Percentiles rank a stretch among this genome's conserved stretches.
These are phyloP conservation scores for Sebastes fasciatus DNA, from an alignment of 2,113 vertebrate species.

Conservation along the genomic window DNA sequence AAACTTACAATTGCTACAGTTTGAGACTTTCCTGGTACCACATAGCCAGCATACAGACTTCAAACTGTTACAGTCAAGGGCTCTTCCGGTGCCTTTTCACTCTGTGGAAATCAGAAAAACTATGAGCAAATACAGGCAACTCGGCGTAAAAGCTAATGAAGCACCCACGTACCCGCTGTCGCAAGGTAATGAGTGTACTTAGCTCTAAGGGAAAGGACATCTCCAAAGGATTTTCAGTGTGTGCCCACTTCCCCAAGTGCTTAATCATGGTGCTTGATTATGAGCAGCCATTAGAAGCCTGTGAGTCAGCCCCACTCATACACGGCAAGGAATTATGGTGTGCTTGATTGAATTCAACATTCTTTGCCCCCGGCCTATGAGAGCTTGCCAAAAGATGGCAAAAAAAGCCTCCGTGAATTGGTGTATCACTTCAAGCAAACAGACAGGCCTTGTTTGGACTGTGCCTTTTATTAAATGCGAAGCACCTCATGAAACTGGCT, in stretches of 20 bases:
- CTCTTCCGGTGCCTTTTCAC: constrained; percentile 68
- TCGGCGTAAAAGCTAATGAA: constrained; percentile 81
- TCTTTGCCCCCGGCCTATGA: constrained; percentile 56
- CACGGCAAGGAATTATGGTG: constrained; percentile 75
- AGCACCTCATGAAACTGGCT: constrained; percentile 11
- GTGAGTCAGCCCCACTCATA: constrained; percentile 76
- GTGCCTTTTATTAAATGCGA: constrained; percentile 30
- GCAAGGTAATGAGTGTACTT: constrained; percentile 80
- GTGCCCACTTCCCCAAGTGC: constrained; percentile 80
- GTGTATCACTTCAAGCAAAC: constrained; percentile 52
- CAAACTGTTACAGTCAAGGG: constrained; percentile 68
- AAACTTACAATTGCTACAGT: constrained; percentile 58
- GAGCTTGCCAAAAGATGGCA: constrained; percentile 57
- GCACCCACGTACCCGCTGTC: constrained; percentile 75
- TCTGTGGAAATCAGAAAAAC: constrained; percentile 68
- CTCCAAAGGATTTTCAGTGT: constrained; percentile 78
- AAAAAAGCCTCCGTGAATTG: constrained; percentile 45
- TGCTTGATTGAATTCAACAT: constrained; percentile 76
- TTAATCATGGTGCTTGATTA: constrained; percentile 83
- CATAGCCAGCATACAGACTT: constrained; percentile 46
- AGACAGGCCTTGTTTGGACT: constrained; percentile 47
- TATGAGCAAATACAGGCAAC: constrained; percentile 67
- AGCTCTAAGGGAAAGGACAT: constrained; percentile 78
- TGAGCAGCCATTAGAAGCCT: constrained; percentile 79
- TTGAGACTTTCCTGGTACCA: constrained; percentile 47